A percentile compares a stretch with the other conserved stretches of the same genome.
These are phyloP conservation scores for Kryptolebias ocellatus DNA, from an alignment of 2,797 vertebrate species.

Conservation along the genomic window DNA sequence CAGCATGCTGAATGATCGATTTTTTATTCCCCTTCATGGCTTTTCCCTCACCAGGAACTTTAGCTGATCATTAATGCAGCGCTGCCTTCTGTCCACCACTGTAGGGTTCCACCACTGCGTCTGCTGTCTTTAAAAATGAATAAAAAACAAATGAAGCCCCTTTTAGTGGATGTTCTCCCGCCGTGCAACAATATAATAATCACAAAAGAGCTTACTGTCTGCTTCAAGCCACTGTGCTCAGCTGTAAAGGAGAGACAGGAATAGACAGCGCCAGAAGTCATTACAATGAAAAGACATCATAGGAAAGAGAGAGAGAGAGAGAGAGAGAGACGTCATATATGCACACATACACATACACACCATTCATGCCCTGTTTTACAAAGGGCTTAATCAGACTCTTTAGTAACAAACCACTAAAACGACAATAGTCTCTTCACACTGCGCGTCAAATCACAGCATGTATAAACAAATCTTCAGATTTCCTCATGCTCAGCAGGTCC, in stretches of 20 bases:
- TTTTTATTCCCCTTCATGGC: slow-evolving; percentile 16
- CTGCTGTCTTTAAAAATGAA: slow-evolving; percentile 13
- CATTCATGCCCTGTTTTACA: neutral
- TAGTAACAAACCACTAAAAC: slow-evolving; percentile 2
- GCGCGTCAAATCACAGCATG: slow-evolving; percentile 4
- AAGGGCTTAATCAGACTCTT: neutral
- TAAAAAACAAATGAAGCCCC: slow-evolving; percentile 18
- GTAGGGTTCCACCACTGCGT: slow-evolving; percentile 8
- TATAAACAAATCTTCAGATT: slow-evolving; percentile 8
- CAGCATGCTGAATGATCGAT: neutral
- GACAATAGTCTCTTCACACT: neutral
- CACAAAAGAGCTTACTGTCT: neutral
- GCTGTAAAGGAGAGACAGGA: neutral
- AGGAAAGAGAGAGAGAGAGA: too few species aligned
- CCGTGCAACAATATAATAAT: neutral
- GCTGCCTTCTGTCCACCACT: slow-evolving; percentile 5
- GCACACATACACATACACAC: neutral
- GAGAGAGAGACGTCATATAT: neutral
- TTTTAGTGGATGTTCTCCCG: neutral
- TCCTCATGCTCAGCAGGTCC: neutral
- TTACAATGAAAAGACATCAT: neutral
- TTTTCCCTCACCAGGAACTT: slow-evolving; percentile 12
- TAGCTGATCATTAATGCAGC: slow-evolving; percentile 15
- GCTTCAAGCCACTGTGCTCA: neutral
- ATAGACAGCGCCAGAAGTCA: neutral